phyloP scores from a whole-genome alignment of 1,140 invertebrate species.

The Magallana ariakensis region DNA sequence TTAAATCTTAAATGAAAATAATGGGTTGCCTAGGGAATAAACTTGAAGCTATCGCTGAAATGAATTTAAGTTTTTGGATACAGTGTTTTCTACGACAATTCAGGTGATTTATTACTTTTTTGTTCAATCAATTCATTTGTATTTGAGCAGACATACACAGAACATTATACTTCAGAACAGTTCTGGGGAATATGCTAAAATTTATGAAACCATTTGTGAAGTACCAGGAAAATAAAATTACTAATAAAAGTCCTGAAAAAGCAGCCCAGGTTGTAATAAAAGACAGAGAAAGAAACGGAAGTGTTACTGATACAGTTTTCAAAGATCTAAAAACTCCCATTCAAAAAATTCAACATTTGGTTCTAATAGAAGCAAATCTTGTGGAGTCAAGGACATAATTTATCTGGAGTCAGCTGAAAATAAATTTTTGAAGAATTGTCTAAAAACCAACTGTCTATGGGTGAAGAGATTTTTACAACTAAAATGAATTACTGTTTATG shows the following conservation, averaged over 20 bases:
- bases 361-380: background rate
- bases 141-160: too few species aligned
- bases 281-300: background rate
- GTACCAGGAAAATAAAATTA: background rate
- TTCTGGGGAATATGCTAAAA: background rate
- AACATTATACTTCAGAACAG: too few species aligned
- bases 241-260: background rate
- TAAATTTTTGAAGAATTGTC: constrained; percentile 21
- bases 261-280: background rate
- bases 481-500: background rate
- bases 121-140: too few species aligned
- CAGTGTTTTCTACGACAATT: background rate
- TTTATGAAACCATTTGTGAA: background rate
- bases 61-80: background rate
- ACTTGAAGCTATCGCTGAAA: background rate
- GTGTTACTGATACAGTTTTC: background rate
- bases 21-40: background rate
- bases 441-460: background rate
- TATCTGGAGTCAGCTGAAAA: constrained; percentile 4
- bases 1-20: background rate
- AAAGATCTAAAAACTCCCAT: background rate
- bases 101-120: background rate
- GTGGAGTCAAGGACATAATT: background rate
- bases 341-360: constrained; percentile 9
- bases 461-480: background rate